A percentile compares a stretch with the other conserved stretches of the same genome.
Conservation (phyloP, 2,797 vertebrate species). For the Sarcophilus harrisii region DNA sequence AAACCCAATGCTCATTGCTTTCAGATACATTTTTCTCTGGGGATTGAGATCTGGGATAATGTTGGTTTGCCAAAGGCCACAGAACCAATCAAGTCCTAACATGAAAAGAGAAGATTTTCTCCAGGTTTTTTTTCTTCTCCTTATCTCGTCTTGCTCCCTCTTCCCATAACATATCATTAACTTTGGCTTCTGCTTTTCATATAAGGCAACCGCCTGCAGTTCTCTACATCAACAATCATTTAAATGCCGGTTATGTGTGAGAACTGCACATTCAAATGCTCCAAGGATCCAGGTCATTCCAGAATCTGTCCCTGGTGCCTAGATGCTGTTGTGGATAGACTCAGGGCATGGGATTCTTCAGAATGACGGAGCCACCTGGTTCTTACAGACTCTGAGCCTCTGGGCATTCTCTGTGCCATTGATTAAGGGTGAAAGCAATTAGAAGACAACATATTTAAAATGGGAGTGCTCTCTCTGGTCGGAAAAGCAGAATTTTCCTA, state of each 20-base stretch:
- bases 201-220: neutral
- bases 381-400: conserved; percentile 67
- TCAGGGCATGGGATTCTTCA: conserved; percentile 73
- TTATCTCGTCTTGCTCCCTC: conserved; percentile 12
- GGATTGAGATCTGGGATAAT: neutral
- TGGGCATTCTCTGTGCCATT: conserved; percentile 61
- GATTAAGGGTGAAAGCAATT: conserved; percentile 76
- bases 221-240: conserved; percentile 26
- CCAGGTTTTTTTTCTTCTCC: neutral
- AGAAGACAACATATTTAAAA: conserved; percentile 71
- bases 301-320: conserved; percentile 81
- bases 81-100: neutral
- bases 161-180: conserved; percentile 12
- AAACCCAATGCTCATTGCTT: neutral
- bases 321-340: conserved; percentile 68
- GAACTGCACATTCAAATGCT: conserved; percentile 60
- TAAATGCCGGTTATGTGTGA: conserved; percentile 5
- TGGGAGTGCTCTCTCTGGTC: conserved; percentile 55
- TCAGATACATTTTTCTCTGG: neutral
- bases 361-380: conserved; percentile 65
- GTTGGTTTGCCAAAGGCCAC: neutral
- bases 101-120: neutral
- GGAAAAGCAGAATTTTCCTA: conserved; percentile 69
- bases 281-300: conserved; percentile 70
- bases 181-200: neutral